phyloP scores from a whole-genome alignment of 2,888 invertebrate genomes.

The Metellina segmentata region DNA sequence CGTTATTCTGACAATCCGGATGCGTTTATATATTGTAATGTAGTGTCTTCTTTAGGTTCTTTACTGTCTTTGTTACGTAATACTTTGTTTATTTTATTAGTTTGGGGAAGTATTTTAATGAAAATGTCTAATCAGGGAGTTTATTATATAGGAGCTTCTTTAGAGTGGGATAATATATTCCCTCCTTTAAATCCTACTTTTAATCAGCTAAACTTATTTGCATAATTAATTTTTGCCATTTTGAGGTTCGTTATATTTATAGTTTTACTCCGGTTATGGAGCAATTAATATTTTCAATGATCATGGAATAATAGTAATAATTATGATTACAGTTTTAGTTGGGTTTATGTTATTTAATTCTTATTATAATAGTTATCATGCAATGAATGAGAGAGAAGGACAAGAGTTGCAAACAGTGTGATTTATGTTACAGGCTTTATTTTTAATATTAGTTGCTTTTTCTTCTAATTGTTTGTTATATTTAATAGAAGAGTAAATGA shows the following conservation, averaged over 20 bases:
- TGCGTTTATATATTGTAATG: conserved; percentile 86
- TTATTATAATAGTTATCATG: conserved; percentile 41
- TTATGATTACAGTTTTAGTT: conserved; percentile 78
- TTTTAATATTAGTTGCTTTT: conserved; percentile 76
- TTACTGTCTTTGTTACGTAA: conserved; percentile 85
- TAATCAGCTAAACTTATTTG: conserved; percentile 73
- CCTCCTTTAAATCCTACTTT: conserved; percentile 78
- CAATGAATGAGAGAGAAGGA: conserved; percentile 77
- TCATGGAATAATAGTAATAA: conserved; percentile 79
- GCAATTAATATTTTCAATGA: conserved; percentile 80
- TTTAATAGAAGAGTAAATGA: conserved; percentile 75
- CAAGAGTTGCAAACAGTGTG: conserved; percentile 77
- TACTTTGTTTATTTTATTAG: conserved; percentile 84
- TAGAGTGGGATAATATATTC: conserved; percentile 80
- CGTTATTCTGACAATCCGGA: conserved; percentile 89
- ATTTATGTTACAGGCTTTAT: conserved; percentile 71
- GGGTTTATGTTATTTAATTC: conserved; percentile 77
- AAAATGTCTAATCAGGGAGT: conserved; percentile 82
- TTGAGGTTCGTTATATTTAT: conserved; percentile 79
- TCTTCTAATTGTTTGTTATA: conserved; percentile 75
- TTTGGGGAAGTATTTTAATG: conserved; percentile 85
- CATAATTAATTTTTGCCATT: conserved; percentile 83
- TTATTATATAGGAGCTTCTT: conserved; percentile 83
- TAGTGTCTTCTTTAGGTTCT: conserved; percentile 86
- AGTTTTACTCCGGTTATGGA: conserved; percentile 79